These are phyloP conservation scores for Pitangus sulphuratus DNA, from an alignment of 2,797 vertebrate species.

Conservation along the genomic window DNA sequence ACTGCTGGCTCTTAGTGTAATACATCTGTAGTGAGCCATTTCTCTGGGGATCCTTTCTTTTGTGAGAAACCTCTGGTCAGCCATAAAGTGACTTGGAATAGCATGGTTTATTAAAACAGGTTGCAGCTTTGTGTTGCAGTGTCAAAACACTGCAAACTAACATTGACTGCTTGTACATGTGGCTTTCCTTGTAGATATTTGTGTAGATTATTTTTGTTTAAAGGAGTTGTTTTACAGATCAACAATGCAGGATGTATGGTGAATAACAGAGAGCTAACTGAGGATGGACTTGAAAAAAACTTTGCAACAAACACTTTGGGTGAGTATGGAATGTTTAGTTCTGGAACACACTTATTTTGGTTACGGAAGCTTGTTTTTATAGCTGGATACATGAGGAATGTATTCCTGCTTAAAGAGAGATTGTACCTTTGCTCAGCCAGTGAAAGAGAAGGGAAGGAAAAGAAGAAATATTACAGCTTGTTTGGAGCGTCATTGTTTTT, in stretches of 20 bases:
- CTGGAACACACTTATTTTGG: background rate
- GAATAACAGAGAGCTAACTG: constrained; percentile 84
- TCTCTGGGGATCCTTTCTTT: background rate
- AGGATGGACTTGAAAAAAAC: constrained; percentile 87
- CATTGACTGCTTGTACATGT: background rate
- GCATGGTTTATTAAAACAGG: background rate
- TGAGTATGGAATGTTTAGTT: constrained; percentile 50
- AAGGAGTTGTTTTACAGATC: constrained; percentile 73
- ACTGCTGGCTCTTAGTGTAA: background rate
- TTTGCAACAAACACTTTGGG: constrained; percentile 88
- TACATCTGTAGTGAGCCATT: background rate
- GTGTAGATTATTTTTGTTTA: background rate
- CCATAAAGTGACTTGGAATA: background rate
- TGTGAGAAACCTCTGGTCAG: background rate
- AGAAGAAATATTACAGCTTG: background rate
- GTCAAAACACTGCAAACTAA: background rate
- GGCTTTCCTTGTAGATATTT: background rate
- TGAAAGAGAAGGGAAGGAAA: background rate
- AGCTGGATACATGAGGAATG: background rate
- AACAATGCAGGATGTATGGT: constrained; percentile 90
- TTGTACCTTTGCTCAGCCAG: background rate
- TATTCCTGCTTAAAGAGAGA: background rate
- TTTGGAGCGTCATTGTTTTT: background rate
- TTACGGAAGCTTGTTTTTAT: background rate
- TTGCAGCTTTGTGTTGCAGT: background rate